Base-by-base conservation (phyloP, 1,140 invertebrate genomes). In the Gonatopus flavifemur region DNA sequence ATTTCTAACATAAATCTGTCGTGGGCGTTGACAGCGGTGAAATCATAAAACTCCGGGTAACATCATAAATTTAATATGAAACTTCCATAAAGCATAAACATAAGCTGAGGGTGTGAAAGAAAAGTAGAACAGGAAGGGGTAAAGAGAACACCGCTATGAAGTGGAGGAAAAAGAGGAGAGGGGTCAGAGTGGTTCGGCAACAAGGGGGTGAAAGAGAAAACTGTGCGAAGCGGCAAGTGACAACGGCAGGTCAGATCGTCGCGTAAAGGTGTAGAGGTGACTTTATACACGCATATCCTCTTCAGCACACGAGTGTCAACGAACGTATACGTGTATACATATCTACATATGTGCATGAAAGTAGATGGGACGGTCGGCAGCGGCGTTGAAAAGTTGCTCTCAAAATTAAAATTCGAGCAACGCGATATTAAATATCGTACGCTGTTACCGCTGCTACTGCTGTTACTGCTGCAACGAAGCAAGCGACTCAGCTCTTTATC, bases 1-100 rank as follows among this genome's bases (percentile, higher is more conserved):
- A 69, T 70, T 64, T 49, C 44, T 21, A 32, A 41, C 58, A 59
- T 66, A 69, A 67, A 67, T 69, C 63, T 57, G 48, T 35, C 33
- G 36, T n/a, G 31, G 42, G 45, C 51, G 57, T 68, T 65, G 66
- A 62, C 55, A 66, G 43, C 52, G 51, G 37, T 51, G 49, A 55
- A 62, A 69, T 69, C 65, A 64, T 69, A 69, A 69, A 70, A 68
- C 43, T 64, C 49, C 36, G 46, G 40, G 55, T 46, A 25, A 38
- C 53, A 33, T 59, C 60, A 50, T 70, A 70, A 70, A 70, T 71
- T 71, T 70, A 69, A 66, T 71, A 66, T 52, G 59, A 64, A 70
- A 69, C 57, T 71, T 67, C 60, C 58, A 67, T 67, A 64, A 63
- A 67, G 50, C 51, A 57, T 68, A 70, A 66, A 62, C 58, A 58